Evolutionary conservation across 2,113 vertebrate species (phyloP).

Genomic region (Cichladusa arquata): DNA sequence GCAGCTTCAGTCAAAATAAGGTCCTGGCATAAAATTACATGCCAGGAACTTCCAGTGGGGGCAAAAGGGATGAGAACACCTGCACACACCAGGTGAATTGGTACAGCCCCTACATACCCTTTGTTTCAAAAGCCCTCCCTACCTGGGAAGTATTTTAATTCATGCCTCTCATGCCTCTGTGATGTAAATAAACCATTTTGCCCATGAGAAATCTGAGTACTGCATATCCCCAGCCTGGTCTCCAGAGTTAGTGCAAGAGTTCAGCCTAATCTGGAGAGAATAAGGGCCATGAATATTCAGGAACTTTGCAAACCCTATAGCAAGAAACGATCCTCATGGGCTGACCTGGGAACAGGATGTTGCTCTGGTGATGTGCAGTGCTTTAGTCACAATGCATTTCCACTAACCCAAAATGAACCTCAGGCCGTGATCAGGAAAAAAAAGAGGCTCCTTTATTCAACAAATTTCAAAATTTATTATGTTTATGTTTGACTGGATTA

Average conservation of each 20-base stretch:
- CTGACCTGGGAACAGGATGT: background rate
- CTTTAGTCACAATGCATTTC: conserved; percentile 4
- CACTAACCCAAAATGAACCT: background rate
- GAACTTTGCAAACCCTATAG: background rate
- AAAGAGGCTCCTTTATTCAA: background rate
- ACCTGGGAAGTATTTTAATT: background rate
- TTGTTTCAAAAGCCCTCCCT: background rate
- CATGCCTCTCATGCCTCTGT: background rate
- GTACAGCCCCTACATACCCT: background rate
- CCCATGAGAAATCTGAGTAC: background rate
- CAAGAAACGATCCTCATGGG: background rate
- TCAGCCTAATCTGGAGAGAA: background rate
- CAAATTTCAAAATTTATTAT: background rate
- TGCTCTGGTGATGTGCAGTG: background rate
- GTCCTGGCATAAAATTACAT: background rate
- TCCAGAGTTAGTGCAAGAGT: background rate
- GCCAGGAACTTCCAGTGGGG: background rate
- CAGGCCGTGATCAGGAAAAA: background rate
- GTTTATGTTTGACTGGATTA: background rate
- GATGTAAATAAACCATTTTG: background rate
- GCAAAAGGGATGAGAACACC: background rate
- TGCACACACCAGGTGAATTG: background rate
- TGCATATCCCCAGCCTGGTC: background rate
- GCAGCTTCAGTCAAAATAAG: background rate
- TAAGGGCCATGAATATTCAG: background rate